Evolutionary conservation across 2,797 vertebrate genomes (phyloP).

Genomic region (Oceanodroma leucorhoa): DNA sequence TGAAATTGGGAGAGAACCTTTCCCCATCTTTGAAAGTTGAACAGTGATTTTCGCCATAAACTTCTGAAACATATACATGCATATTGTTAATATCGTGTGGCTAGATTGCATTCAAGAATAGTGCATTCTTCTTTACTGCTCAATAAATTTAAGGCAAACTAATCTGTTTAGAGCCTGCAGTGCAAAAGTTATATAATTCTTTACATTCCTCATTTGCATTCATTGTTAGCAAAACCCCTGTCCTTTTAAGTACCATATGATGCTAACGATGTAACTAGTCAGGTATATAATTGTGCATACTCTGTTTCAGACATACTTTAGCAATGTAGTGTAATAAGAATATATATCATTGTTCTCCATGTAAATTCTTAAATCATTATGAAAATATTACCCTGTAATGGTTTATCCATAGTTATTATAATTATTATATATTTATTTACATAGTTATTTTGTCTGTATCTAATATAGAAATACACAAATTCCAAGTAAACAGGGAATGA

Average conservation of each 20-base stretch:
- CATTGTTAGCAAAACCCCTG: not conserved
- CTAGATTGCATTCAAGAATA: not conserved
- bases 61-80: not conserved
- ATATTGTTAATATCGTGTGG: rapidly evolving
- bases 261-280: not conserved
- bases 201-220: not conserved
- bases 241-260: not conserved
- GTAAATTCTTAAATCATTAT: not conserved
- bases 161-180: not conserved
- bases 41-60: not conserved
- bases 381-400: not conserved
- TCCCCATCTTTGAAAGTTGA: not conserved
- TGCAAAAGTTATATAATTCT: not conserved
- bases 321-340: not conserved
- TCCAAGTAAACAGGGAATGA: not conserved
- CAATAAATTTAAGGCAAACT: not conserved
- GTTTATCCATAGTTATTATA: not conserved
- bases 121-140: not conserved
- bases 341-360: not conserved
- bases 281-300: not conserved
- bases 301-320: not conserved
- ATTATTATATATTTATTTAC: not conserved
- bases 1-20: not conserved
- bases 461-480: not conserved
- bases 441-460: not conserved